phyloP scores from a whole-genome alignment of 1,140 invertebrate genomes.

The Diprion similis region DNA sequence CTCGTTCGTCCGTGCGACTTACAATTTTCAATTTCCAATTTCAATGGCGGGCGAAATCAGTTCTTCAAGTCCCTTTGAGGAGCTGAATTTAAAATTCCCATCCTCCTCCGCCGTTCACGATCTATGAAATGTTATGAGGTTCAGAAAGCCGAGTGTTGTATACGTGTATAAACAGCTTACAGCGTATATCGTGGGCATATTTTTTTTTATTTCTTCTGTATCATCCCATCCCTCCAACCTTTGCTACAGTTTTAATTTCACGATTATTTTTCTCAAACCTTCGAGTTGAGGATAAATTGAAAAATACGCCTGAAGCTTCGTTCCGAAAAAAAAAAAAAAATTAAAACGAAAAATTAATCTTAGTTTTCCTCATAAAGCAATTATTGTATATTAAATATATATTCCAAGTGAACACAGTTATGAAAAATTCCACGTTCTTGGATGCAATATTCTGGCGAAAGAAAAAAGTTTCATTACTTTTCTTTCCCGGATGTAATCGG shows the following conservation, averaged over 20 bases:
- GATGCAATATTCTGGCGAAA: no score
- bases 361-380: no score
- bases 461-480: no score
- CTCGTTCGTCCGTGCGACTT: background rate
- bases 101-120: slow-evolving; percentile 20
- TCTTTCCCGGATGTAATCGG: no score
- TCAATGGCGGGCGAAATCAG: slow-evolving; percentile 32
- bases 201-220: background rate
- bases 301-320: background rate
- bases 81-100: slow-evolving; percentile 28
- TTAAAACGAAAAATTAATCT: no score
- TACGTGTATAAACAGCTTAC: slow-evolving; percentile 2
- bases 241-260: background rate
- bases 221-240: background rate
- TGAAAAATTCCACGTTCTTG: no score
- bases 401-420: no score
- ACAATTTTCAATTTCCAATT: slow-evolving; percentile 31
- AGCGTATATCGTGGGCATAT: no score
- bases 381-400: no score
- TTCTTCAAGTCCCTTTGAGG: slow-evolving; percentile 28
- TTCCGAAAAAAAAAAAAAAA: no score
- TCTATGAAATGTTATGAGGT: slow-evolving; percentile 22
- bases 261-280: background rate
- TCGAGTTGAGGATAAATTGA: background rate
- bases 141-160: background rate